phyloP scores from a whole-genome alignment of 2,797 vertebrate genomes.

The Esox masquinongy region DNA sequence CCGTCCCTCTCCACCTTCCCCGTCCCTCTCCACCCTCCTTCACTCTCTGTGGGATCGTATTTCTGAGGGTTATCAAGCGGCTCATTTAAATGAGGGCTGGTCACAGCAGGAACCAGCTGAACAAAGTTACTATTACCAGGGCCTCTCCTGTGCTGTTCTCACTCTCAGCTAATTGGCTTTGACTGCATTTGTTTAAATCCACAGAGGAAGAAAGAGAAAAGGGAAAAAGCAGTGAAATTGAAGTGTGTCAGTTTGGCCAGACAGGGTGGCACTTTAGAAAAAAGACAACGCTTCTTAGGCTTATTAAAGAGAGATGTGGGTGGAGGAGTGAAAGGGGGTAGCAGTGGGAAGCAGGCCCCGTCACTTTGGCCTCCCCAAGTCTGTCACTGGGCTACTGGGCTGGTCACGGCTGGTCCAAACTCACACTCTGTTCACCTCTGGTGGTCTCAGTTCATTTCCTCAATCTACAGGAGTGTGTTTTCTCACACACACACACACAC shows the following conservation, averaged over 20 bases:
- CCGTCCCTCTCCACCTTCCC: constrained; percentile 1
- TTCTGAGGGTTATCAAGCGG: constrained; percentile 82
- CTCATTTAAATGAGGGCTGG: constrained; percentile 82
- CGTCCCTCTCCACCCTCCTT: constrained; percentile 1
- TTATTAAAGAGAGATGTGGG: constrained; percentile 65
- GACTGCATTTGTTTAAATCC: constrained; percentile 86
- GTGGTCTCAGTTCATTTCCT: constrained; percentile 79
- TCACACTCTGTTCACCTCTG: constrained; percentile 60
- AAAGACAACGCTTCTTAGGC: constrained; percentile 57
- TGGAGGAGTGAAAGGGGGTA: constrained; percentile 29
- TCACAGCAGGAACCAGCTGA: constrained; percentile 86
- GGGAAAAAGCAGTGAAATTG: constrained; percentile 71
- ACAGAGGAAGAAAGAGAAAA: constrained; percentile 73
- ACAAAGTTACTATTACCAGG: constrained; percentile 82
- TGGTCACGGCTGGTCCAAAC: constrained; percentile 41
- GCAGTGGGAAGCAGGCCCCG: constrained; percentile 50
- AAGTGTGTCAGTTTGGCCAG: constrained; percentile 81
- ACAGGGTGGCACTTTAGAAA: constrained; percentile 75
- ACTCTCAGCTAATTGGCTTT: constrained; percentile 83
- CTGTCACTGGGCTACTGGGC: constrained; percentile 55
- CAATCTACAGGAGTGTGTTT: constrained; percentile 64
- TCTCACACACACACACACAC: constrained; percentile 53
- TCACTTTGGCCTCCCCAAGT: constrained; percentile 36
- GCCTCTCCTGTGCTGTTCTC: constrained; percentile 78
- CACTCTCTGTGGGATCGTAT: constrained; percentile 66